Base-by-base conservation (phyloP, 1,140 invertebrate genomes). In the Aphelenchoides fujianensis region DNA sequence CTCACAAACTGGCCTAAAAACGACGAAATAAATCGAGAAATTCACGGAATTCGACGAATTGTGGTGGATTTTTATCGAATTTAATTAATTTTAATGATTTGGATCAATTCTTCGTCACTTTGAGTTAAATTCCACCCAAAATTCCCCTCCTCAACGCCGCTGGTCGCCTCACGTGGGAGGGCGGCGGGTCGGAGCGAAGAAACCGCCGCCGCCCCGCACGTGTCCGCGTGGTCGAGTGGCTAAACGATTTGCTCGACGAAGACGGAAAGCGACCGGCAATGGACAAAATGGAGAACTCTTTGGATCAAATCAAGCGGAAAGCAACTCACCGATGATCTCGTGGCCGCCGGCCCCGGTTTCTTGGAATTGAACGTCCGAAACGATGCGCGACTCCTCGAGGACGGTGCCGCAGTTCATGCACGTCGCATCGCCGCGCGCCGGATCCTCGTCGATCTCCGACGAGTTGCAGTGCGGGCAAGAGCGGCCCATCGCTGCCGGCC, bases 381-480 rank as follows among this genome's bases (percentile, higher is more conserved):
- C 94, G 82, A 98, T 98, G 59, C 94, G 90, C 79, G 92, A 93
- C 78, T 97, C 94, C 84, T 97, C 95, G 1, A 98, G 85, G 1
- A 98, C 95, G 35, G 91, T 90, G 53, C 95, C 96, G 88, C 96
- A 98, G 78, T 91, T 90, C 35, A 91, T 97, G 87, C 96, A 98
- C 0, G 97, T 93, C 41, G 92, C 91, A 89, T 97, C 93, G 55
- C 94, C 95, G 81, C 94, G 66, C 7, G 74, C 66, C 0, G 82
- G 54, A 71, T 83, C 81, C 68, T 83, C 82, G 55, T 83, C 81
- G 52, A 83, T 84, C 27, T 84, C 82, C 27, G 74, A 71, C 52
- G 71, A 78, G n/a, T 76, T 79, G 67, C 81, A 83, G 67, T 75
- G 74, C 23, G 79, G 78, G 57, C 81, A 83, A 23, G 75, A 79